Percentiles rank a stretch among this genome's conserved stretches.
Evolutionary conservation across 2,888 invertebrate species (phyloP).

Genomic region (Romanomermis culicivorax): DNA sequence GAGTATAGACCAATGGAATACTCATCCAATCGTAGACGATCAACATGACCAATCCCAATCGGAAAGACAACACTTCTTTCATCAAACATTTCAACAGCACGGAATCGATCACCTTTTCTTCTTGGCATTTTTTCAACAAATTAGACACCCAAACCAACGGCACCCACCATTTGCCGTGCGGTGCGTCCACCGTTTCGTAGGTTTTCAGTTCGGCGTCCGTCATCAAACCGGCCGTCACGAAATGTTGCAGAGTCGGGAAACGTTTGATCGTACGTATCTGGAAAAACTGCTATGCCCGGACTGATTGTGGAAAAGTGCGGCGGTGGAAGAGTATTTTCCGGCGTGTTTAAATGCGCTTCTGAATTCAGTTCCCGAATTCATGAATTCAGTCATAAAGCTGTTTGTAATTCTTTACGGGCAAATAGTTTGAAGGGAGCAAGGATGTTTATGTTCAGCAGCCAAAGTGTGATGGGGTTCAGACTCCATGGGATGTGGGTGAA

Average conservation of each 20-base stretch:
- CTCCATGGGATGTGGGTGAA: too few species aligned
- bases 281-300: too few species aligned
- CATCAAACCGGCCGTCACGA: constrained; percentile 32
- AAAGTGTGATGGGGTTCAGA: too few species aligned
- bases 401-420: too few species aligned
- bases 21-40: constrained; percentile 27
- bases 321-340: too few species aligned
- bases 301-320: too few species aligned
- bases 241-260: constrained; percentile 32
- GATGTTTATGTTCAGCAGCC: too few species aligned
- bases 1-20: constrained; percentile 23
- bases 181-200: constrained; percentile 25
- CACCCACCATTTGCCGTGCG: constrained; percentile 33
- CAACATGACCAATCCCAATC: constrained; percentile 26
- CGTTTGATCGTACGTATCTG: constrained; percentile 29
- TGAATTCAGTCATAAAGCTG: too few species aligned
- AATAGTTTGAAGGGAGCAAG: too few species aligned
- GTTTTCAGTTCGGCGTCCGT: constrained; percentile 29
- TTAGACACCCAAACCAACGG: constrained; percentile 32
- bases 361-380: too few species aligned
- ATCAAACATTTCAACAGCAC: constrained; percentile 15
- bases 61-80: constrained; percentile 28
- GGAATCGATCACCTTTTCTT: not conserved
- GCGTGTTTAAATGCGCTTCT: too few species aligned
- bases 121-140: not conserved